A percentile compares a stretch with the other conserved stretches of the same genome.
Evolutionary conservation across 2,113 vertebrate species (phyloP).

Genomic region (Protobothrops flavoviridis): DNA sequence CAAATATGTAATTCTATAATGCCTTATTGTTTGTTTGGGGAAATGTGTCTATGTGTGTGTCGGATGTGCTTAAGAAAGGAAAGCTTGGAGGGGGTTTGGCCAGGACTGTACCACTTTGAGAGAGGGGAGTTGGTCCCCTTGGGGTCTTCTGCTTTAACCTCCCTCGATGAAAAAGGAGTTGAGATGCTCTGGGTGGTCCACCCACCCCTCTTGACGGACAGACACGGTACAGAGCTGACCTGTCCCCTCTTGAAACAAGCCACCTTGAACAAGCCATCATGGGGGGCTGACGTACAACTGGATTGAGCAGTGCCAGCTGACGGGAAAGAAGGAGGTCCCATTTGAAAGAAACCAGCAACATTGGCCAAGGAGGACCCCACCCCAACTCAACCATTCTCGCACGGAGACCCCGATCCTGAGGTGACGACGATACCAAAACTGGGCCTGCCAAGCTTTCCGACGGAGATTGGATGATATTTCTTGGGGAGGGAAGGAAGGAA

Average conservation of each 20-base stretch:
- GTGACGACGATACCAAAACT: neutral
- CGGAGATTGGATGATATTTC: neutral
- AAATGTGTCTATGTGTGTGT: neutral
- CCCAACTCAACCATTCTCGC: neutral
- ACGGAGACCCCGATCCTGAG: neutral
- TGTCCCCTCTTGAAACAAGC: neutral
- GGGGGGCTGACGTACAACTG: neutral
- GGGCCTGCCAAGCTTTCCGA: neutral
- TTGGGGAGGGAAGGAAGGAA: neutral
- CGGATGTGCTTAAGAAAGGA: neutral
- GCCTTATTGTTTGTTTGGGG: neutral
- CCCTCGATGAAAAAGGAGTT: neutral
- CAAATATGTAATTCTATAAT: neutral
- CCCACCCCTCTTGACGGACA: neutral
- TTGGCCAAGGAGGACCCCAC: neutral
- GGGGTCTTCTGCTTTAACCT: neutral
- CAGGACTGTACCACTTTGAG: neutral
- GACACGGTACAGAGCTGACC: neutral
- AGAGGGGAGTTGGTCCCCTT: neutral
- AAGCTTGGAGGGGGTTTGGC: neutral
- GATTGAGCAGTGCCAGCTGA: neutral
- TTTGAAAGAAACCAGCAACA: neutral
- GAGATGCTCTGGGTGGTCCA: neutral
- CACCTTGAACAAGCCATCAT: slow-evolving; percentile 33
- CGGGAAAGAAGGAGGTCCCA: rapidly evolving